These are phyloP conservation scores for Drosophila sturtevanti DNA, from an alignment of 1,140 invertebrate species.

Conservation along the genomic window DNA sequence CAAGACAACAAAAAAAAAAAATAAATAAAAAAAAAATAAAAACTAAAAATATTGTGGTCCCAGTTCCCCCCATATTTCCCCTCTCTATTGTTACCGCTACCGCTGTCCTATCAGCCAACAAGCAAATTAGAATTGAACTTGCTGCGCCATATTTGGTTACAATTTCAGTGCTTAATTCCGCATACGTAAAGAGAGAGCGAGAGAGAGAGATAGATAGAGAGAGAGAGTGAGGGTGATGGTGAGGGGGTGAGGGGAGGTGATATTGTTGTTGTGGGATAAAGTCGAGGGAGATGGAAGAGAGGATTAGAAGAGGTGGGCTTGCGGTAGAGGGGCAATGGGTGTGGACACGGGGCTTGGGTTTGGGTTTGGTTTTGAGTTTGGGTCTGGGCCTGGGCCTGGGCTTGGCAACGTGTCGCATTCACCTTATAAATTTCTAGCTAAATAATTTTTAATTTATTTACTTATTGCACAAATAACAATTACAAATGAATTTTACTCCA, in stretches of 20 bases:
- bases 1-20: conserved; percentile 41
- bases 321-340: neutral
- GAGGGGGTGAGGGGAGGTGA: neutral
- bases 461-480: conserved; percentile 65
- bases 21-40: too few relatives aligned
- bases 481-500: conserved; percentile 43
- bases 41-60: conserved; percentile 29
- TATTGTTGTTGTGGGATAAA: neutral
- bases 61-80: neutral
- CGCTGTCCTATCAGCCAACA: conserved; percentile 39
- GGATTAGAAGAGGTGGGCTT: too few relatives aligned
- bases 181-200: conserved; percentile 51
- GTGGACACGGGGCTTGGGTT: conserved; percentile 32
- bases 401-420: conserved; percentile 74
- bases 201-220: conserved; percentile 4
- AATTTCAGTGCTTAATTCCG: conserved; percentile 78
- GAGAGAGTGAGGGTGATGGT: neutral
- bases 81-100: neutral
- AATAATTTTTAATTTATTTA: conserved; percentile 77
- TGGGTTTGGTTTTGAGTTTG: neutral
- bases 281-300: neutral
- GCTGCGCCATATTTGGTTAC: conserved; percentile 80
- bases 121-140: conserved; percentile 81
- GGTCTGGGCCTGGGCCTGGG: conserved; percentile 53
- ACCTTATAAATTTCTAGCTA: conserved; percentile 71